Percentiles rank a stretch among this genome's conserved stretches.
These are phyloP conservation scores for Dendrocopos noguchii DNA, from an alignment of 2,113 vertebrate species.

Conservation along the genomic window DNA sequence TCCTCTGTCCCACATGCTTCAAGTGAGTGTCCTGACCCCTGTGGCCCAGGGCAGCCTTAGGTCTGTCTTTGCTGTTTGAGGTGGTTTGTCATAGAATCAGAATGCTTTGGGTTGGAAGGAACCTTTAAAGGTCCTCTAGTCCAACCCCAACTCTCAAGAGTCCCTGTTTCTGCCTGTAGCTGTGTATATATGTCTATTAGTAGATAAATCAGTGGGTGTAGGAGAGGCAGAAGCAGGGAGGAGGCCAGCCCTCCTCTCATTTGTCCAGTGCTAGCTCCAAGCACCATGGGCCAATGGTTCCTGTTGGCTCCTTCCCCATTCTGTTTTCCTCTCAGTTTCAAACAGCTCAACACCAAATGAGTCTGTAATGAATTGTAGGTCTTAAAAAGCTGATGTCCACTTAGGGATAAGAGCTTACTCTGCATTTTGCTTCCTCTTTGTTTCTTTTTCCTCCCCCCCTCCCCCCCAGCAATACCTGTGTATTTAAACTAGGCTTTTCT, in stretches of 20 bases:
- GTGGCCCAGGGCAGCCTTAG: background rate
- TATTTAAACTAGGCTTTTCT: conserved; percentile 72
- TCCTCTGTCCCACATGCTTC: background rate
- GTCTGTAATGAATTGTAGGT: background rate
- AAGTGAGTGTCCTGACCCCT: background rate
- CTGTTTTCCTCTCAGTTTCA: background rate
- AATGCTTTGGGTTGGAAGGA: too few species aligned
- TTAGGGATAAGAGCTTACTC: conserved; percentile 39
- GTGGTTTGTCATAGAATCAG: background rate
- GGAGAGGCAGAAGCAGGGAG: background rate
- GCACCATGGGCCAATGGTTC: background rate
- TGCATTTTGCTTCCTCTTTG: conserved; percentile 37
- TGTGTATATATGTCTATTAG: too few species aligned
- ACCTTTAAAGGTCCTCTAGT: too few species aligned
- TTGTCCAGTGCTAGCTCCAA: background rate
- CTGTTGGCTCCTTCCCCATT: background rate
- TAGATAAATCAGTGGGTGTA: background rate
- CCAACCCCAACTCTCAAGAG: background rate
- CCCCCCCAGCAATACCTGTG: conserved; percentile 46
- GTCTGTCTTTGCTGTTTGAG: background rate
- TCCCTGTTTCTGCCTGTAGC: background rate
- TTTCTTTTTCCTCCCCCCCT: conserved; percentile 27
- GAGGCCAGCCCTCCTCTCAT: background rate
- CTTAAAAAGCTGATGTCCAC: background rate
- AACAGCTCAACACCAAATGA: background rate